Conservation (phyloP, 23 tunicate genomes). For the Ciona savignyi region DNA sequence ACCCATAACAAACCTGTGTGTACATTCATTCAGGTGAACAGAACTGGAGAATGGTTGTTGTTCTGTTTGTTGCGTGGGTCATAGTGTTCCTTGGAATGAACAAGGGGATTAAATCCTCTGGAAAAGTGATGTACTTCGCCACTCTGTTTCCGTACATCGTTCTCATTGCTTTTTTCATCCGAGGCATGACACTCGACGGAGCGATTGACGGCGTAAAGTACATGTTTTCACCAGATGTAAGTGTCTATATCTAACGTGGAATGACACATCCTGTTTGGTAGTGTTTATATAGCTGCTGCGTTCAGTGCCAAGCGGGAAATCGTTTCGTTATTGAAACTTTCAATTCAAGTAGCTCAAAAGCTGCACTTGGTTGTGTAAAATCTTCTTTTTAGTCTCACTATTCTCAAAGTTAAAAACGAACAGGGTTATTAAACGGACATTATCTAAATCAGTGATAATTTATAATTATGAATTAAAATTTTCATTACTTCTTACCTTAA, state of each 20-base stretch:
- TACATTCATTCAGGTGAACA: conserved; percentile 46
- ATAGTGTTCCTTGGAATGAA: conserved; percentile 78
- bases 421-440: too few species aligned
- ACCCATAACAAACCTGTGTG: too few species aligned
- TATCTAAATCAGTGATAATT: too few species aligned
- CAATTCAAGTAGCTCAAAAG: too few species aligned
- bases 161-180: conserved; percentile 70
- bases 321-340: not conserved
- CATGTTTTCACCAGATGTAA: conserved; percentile 90
- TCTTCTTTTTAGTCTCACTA: too few species aligned
- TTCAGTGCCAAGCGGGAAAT: not conserved
- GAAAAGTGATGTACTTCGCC: conserved; percentile 96
- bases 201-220: conserved; percentile 73
- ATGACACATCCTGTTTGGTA: not conserved
- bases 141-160: conserved; percentile 83
- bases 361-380: too few species aligned
- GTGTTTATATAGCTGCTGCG: not conserved
- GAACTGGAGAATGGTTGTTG: conserved; percentile 82
- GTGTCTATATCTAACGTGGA: conserved; percentile 4
- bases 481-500: too few species aligned
- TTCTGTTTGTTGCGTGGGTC: conserved; percentile 65
- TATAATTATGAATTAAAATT: too few species aligned
- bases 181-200: conserved; percentile 86
- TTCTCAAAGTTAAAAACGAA: too few species aligned
- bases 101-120: conserved; percentile 90